These are phyloP conservation scores for Pimpla rufipes DNA, from an alignment of 2,888 invertebrate genomes.

Conservation along the genomic window DNA sequence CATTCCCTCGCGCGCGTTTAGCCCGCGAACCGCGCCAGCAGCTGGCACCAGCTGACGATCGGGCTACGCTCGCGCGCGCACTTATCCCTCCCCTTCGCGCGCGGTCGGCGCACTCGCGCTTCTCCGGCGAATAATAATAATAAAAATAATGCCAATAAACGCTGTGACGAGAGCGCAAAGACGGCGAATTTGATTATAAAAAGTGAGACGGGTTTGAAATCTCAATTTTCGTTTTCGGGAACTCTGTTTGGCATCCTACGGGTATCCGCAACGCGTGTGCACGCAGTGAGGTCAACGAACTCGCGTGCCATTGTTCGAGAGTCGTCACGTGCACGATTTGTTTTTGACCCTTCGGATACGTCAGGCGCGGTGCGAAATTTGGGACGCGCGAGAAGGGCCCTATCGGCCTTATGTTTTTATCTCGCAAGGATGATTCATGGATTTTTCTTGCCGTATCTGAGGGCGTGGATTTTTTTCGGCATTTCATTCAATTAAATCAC, in stretches of 20 bases:
- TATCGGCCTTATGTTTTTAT: neutral
- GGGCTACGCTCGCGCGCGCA: neutral
- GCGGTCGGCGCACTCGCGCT: too few species aligned
- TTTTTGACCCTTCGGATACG: neutral
- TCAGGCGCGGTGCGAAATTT: neutral
- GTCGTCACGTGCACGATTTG: neutral
- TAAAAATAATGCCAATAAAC: too few species aligned
- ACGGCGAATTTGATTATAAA: neutral
- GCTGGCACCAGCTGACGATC: slow-evolving; percentile 8
- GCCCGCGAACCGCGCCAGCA: slow-evolving; percentile 18
- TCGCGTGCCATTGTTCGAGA: neutral
- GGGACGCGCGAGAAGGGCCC: neutral
- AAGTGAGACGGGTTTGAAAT: too few species aligned
- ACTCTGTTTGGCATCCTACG: too few species aligned
- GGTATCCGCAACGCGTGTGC: too few species aligned
- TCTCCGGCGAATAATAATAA: neutral
- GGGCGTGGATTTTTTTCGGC: too few species aligned
- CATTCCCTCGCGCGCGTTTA: slow-evolving; percentile 61
- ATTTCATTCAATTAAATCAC: too few species aligned
- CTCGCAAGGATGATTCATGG: too few species aligned
- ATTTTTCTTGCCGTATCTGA: too few species aligned
- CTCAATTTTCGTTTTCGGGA: too few species aligned
- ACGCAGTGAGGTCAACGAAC: neutral
- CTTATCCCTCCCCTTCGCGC: too few species aligned
- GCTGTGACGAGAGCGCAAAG: too few species aligned